Base-by-base conservation (phyloP, 2,113 vertebrate genomes). In the Amblyopsis rosae region DNA sequence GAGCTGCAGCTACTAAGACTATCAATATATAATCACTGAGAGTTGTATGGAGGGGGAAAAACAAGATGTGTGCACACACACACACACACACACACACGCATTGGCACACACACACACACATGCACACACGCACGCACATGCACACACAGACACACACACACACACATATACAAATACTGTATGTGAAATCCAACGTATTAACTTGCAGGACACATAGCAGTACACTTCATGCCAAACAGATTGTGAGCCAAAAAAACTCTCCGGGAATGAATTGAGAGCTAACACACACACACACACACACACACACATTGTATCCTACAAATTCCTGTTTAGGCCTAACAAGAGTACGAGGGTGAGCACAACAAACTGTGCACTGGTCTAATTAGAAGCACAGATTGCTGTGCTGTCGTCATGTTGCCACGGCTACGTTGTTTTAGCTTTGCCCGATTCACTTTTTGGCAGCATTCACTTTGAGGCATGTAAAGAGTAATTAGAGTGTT, bases 1-100 rank as follows among this genome's bases (percentile, higher is more conserved):
- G 81, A 83, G 62, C 51, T 68, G 55, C 56, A 76, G 74, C 72
- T 54, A 66, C 50, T 13, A 56, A 55, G 26, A 74, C 41, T 51
- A 16, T 70, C 65, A 69, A 56, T 69, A 7, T 66, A 16, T 81
- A 86, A 90, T 85, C 58, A 45, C 85, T 81, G 60, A 55, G 66
- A 51, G 72, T 73, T 73, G 67, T 73, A 62, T 49, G 12, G 41
- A 62, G 26, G 45, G 19, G 33, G 26, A 55, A 71, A 62, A 62
- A 77, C 57, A 41, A 61, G 59, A 64, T 49, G 75, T 74, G 76
- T 62, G 51, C 65, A 81, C 12, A 49, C 69, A 69, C 66, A 56
- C 65, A 68, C 45, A 68, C 45, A 68, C 12, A 19, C 41, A 49
- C 55, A 32, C 47, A 17, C 33, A 1, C 19, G 1, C 19, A 19